These are phyloP conservation scores for Argya squamiceps DNA, from an alignment of 2,797 vertebrate species.

Conservation along the genomic window DNA sequence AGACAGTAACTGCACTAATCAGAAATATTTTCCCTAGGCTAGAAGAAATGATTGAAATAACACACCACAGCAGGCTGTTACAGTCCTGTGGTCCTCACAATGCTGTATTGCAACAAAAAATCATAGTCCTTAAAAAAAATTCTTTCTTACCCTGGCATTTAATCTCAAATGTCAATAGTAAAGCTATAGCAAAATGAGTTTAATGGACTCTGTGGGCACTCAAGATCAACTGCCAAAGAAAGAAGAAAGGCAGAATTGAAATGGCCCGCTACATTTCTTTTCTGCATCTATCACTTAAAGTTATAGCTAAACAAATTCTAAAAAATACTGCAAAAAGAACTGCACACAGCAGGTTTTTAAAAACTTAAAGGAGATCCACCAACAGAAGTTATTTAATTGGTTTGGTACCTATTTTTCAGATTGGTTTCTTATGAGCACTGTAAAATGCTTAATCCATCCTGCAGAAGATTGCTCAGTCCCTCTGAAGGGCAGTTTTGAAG, in stretches of 20 bases:
- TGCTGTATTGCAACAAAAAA: background rate
- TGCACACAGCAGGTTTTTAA: background rate
- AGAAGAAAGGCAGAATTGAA: constrained; percentile 12
- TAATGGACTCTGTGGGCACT: background rate
- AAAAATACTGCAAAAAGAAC: background rate
- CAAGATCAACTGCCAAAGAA: background rate
- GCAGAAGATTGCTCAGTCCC: background rate
- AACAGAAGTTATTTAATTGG: background rate
- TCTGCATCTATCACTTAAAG: background rate
- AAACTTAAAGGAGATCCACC: background rate
- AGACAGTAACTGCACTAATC: background rate
- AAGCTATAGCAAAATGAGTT: constrained; percentile 4
- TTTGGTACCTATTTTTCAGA: background rate
- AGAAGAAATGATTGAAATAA: background rate
- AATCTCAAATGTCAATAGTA: constrained; percentile 25
- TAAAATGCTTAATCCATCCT: background rate
- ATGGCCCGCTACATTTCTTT: background rate
- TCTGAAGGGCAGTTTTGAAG: background rate
- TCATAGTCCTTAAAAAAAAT: background rate
- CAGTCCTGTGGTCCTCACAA: background rate
- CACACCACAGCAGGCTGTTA: background rate
- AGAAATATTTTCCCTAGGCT: background rate
- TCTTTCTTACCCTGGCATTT: constrained; percentile 12
- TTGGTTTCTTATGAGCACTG: background rate
- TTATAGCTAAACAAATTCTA: background rate